A percentile compares a stretch with the other conserved stretches of the same genome.
phyloP scores from a whole-genome alignment of 1,140 invertebrate species.

The Microplitis mediator region DNA sequence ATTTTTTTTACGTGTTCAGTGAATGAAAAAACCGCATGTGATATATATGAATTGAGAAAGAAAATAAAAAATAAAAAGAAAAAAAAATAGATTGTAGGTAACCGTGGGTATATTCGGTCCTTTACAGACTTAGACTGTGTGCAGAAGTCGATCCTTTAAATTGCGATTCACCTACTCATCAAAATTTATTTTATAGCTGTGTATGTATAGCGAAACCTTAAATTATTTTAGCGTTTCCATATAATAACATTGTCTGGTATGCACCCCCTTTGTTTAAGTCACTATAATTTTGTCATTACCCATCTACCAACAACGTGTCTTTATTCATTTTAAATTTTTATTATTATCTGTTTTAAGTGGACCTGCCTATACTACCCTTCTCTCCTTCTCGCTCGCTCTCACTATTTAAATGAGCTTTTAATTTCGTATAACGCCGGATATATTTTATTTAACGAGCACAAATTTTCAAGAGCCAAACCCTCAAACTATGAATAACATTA shows the following conservation, averaged over 20 bases:
- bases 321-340: conserved; percentile 49
- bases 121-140: conserved; percentile 2
- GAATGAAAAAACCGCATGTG: too few relatives aligned
- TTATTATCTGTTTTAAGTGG: conserved; percentile 32
- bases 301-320: conserved; percentile 37
- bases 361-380: conserved; percentile 37
- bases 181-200: conserved; percentile 3
- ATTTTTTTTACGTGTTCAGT: background rate
- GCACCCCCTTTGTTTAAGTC: conserved; percentile 37
- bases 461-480: conserved; percentile 29
- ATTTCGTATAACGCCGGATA: conserved; percentile 49
- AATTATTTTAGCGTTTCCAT: conserved; percentile 42
- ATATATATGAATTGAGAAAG: background rate
- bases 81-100: too few relatives aligned
- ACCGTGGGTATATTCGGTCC: background rate
- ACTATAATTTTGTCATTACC: conserved; percentile 50
- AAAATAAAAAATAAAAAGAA: background rate
- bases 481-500: conserved; percentile 53
- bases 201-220: conserved; percentile 35
- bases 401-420: conserved; percentile 51
- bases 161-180: conserved; percentile 3
- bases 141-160: conserved; percentile 17
- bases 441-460: conserved; percentile 49
- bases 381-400: background rate
- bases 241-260: conserved; percentile 44